Conservation (phyloP, 2,797 vertebrate genomes). For the Carcharodon carcharias region DNA sequence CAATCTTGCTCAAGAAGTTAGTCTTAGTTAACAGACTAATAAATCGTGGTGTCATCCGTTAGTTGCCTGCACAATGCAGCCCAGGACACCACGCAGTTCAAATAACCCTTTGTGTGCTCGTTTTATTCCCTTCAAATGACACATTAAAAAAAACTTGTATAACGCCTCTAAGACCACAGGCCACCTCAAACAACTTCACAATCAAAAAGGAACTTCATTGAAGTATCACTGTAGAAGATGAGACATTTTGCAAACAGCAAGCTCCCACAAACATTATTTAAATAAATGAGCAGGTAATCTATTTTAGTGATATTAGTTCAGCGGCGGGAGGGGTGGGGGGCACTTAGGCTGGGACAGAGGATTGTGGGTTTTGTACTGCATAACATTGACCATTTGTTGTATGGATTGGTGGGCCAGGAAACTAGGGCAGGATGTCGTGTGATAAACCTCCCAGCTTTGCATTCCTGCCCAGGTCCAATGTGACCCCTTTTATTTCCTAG, state of each 20-base stretch:
- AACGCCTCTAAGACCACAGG: neutral
- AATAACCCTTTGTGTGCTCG: conserved; percentile 3
- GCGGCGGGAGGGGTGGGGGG: no score
- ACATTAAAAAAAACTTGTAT: neutral
- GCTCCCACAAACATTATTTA: neutral
- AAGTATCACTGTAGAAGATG: neutral
- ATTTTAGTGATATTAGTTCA: neutral
- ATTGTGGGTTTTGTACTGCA: neutral
- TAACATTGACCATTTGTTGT: neutral
- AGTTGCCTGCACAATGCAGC: neutral
- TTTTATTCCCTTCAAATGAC: neutral
- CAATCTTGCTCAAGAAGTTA: conserved; percentile 20
- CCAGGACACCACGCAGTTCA: neutral
- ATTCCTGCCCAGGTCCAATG: neutral
- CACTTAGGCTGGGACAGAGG: neutral
- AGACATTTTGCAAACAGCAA: neutral
- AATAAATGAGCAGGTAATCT: neutral
- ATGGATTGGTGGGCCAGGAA: neutral
- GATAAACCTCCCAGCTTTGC: neutral
- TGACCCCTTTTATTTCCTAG: neutral
- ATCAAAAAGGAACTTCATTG: neutral
- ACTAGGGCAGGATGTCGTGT: neutral
- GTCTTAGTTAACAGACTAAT: neutral
- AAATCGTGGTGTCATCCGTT: conserved; percentile 5
- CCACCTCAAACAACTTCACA: neutral